Conservation (phyloP, 2,888 invertebrate genomes). For the Cataglyphis livida region DNA sequence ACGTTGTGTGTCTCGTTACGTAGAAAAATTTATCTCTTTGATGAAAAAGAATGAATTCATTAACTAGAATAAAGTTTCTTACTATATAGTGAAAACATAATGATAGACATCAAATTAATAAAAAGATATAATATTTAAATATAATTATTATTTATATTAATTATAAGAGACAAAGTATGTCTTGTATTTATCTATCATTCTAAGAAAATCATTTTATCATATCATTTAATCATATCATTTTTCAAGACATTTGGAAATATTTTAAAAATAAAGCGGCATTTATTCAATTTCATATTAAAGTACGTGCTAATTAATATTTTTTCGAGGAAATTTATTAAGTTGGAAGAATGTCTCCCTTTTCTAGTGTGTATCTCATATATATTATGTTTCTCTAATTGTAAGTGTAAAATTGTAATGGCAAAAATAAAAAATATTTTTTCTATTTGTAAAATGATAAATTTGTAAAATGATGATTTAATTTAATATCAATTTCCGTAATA, state of each 20-base stretch:
- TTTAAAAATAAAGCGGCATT: neutral
- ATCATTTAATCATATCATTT: neutral
- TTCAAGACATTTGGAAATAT: neutral
- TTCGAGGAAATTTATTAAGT: conserved; percentile 39
- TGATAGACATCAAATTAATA: neutral
- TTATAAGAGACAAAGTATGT: neutral
- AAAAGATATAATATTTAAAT: neutral
- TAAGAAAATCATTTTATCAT: neutral
- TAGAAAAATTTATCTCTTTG: conserved; percentile 31
- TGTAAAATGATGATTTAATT: neutral
- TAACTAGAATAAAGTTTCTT: neutral
- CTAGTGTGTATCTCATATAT: neutral
- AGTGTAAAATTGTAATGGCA: neutral
- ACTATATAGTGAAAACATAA: neutral
- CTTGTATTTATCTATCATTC: neutral
- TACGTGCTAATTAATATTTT: neutral
- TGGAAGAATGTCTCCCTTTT: neutral
- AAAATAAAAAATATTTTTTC: neutral
- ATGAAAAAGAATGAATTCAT: conserved; percentile 8
- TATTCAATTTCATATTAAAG: conserved; percentile 29
- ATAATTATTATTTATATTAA: conserved; percentile 15
- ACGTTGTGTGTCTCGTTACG: neutral
- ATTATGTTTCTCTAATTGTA: too few species aligned
- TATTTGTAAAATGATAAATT: too few species aligned
- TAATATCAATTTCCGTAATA: neutral